Conservation (phyloP, 2,888 invertebrate species). For the Troides oblongomaculatus region DNA sequence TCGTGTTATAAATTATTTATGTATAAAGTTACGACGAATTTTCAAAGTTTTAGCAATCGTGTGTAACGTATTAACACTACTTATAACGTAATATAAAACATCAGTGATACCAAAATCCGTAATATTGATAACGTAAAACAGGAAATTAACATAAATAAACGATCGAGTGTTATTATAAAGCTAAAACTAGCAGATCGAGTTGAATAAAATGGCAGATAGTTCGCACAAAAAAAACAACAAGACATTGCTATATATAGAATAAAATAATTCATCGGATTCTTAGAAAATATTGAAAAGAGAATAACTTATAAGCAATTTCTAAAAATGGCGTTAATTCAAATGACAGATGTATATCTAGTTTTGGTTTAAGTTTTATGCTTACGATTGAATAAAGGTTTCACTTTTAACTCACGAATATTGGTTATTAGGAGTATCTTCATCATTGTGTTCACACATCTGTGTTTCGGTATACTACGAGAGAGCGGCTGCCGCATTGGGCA, state of each 20-base stretch:
- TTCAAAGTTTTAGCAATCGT: background rate
- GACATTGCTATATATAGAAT: background rate
- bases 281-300: background rate
- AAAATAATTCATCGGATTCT: background rate
- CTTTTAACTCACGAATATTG: slow-evolving; percentile 32
- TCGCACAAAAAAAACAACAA: background rate
- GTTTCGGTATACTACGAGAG: slow-evolving; percentile 21
- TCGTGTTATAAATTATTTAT: background rate
- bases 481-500: slow-evolving; percentile 12
- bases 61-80: background rate
- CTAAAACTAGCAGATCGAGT: background rate
- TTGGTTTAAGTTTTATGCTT: slow-evolving; percentile 4
- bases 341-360: background rate
- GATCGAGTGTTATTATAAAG: background rate
- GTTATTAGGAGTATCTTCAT: slow-evolving; percentile 28
- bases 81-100: background rate
- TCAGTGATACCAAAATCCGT: background rate
- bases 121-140: background rate
- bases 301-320: background rate
- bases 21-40: background rate
- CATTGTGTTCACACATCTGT: slow-evolving; percentile 28
- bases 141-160: background rate
- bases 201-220: background rate
- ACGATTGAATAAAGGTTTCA: slow-evolving; percentile 25
- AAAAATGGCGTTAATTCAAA: background rate